phyloP scores from a whole-genome alignment of 2,113 vertebrate genomes.

The Stegostoma tigrinum region DNA sequence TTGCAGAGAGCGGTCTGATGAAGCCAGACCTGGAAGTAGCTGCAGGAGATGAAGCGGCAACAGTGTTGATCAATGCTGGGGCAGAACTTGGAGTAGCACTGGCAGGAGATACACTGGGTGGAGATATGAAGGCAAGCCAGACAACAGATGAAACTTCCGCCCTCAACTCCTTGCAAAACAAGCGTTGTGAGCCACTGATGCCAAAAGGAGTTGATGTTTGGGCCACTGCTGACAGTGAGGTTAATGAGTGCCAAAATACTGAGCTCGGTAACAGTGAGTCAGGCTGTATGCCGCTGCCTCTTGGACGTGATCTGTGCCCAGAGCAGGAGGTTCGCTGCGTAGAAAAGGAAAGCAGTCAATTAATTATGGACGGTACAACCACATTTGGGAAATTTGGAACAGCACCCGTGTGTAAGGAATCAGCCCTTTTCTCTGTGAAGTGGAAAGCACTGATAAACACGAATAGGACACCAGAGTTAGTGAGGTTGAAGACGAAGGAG shows the following conservation, averaged over 20 bases:
- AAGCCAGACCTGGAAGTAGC: not conserved
- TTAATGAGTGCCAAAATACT: not conserved
- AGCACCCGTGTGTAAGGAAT: not conserved
- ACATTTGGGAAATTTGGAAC: no score
- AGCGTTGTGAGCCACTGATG: no score
- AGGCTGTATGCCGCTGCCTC: no score
- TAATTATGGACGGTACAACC: not conserved
- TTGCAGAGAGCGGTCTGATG: not conserved
- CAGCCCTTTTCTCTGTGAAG: not conserved
- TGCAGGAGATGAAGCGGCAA: not conserved
- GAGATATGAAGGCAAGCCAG: not conserved
- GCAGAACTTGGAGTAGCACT: not conserved
- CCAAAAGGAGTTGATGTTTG: not conserved
- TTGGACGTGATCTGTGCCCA: no score
- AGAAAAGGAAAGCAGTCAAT: no score
- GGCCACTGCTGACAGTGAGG: no score
- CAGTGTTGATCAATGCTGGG: not conserved
- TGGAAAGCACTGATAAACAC: not conserved
- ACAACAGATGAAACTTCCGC: not conserved
- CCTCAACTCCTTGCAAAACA: not conserved
- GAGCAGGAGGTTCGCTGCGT: not conserved
- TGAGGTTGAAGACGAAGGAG: not conserved
- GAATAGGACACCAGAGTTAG: not conserved
- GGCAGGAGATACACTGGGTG: not conserved
- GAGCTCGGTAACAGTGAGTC: not conserved